Evolutionary conservation across 92 coral and sea anemone species (phyloP), one percentile per base, ranked within the genome.

Genomic region (Epizoanthus stellaris): DNA sequence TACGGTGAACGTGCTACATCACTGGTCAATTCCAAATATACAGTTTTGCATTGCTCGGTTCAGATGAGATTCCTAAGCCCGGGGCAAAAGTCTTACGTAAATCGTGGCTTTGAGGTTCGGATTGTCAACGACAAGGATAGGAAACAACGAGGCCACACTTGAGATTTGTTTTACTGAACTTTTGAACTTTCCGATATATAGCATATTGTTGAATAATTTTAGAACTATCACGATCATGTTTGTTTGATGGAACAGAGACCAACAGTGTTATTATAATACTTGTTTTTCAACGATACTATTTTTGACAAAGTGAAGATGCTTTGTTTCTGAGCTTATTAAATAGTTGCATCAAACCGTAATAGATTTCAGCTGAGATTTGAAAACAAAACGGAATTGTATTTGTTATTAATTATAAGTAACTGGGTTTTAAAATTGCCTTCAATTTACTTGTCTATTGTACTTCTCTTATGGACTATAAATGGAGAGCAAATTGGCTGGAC

Each of bases 351-450:
- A 68, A 68, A 5, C 73, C 73, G 19, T 38, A 36, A 36, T 76
- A 21, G 9, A 76, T 11, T 56, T 76, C 81, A 34, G 6, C 60
- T 21, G 30, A 34, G 65, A 16, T 12, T 52, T 15, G 39, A 34
- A 39, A 76, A 58, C 81, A 58, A 57, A 73, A 76, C 53, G 4
- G 68, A 58, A 58, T 6, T 56, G 39, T 60, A 10, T 49, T 49
- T 49, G 56, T 49, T 49, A 49, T 49, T n/a, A n/a, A n/a, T n/a
- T n/a, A n/a, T 6, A 49, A 49, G 9, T 49, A 49, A 49, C 15
- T 9, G 9, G 11, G 66, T 11, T 59, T n/a, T n/a, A n/a, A n/a
- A 76, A 76, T 76, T 36, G 39, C 15, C 45, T 58, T 39, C 67
- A 56, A 58, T 16, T 57, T 49, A 0, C 56, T 8, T 49, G 56